Evolutionary conservation across 1,140 invertebrate genomes (phyloP).

Genomic region (Camponotus vicinus): DNA sequence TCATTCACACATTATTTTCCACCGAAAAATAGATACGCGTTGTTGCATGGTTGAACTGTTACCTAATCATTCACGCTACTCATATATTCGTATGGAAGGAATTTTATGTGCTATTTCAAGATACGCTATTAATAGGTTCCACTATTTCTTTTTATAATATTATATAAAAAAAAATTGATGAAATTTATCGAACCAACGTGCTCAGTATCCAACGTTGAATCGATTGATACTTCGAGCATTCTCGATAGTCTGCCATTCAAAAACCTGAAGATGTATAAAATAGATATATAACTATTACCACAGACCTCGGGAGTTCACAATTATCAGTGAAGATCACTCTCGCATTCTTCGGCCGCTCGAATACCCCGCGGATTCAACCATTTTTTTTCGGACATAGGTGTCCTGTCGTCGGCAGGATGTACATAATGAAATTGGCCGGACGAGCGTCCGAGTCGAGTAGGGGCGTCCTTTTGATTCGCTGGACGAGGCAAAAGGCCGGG

Average conservation of each 20-base stretch:
- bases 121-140: too few relatives aligned
- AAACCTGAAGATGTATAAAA: neutral
- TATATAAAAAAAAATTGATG: neutral
- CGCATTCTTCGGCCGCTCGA: conserved; percentile 18
- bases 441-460: conserved; percentile 51
- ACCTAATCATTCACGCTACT: too few relatives aligned
- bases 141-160: neutral
- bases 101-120: too few relatives aligned
- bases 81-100: too few relatives aligned
- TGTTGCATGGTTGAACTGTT: too few relatives aligned
- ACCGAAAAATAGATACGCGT: too few relatives aligned
- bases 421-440: conserved; percentile 75
- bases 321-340: conserved; percentile 48
- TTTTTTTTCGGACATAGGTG: conserved; percentile 58
- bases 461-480: conserved; percentile 71
- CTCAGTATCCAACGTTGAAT: neutral
- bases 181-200: neutral
- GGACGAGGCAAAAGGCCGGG: conserved; percentile 63
- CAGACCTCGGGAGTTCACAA: neutral
- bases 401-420: conserved; percentile 68
- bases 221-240: neutral
- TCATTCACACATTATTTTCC: too few relatives aligned
- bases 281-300: conserved; percentile 8
- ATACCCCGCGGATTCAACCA: conserved; percentile 16
- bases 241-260: neutral